Base-by-base conservation (phyloP, 2,888 invertebrate species). In the Chrysomela aeneicollis region DNA sequence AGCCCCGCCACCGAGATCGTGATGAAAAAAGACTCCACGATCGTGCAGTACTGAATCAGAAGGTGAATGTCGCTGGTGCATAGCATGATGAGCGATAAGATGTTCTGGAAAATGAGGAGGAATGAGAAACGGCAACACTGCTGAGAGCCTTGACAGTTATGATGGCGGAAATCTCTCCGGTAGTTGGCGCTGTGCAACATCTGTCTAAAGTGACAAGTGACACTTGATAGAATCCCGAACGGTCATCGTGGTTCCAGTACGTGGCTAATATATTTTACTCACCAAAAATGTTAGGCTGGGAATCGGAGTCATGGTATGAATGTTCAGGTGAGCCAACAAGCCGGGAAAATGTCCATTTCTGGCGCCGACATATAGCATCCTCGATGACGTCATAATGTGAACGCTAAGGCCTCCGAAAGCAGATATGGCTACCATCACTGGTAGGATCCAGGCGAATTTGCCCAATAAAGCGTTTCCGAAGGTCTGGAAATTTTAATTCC, bases 371-470 rank as follows among this genome's bases (percentile, higher is more conserved):
- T 94, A 95, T 76, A 94, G 91, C 90, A 95, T 92, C 69, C 94
- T 89, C 1, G 97, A 95, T 8, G 95, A 95, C 18, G 97, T 93
- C 93, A 98, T 96, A 55, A 98, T 94, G 78, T 96, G 96, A 59
- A 97, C 96, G 66, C 95, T 94, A 2, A 98, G 86, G 1, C 97
- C 96, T 63, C 97, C 97, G 78, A 97, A 89, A 1, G 95, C 93
- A 0, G 97, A 97, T 62, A 95, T 87, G 0, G 97, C 96, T 1
- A 98, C 97, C 85, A 97, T 89, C 4, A 94, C 82, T 0, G 97
- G 96, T 88, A 98, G 95, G 15, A 90, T 87, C 89, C 93, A 92
- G 8, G 89, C 85, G 75, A 92, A 85, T 68, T 85, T 84, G 5
- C 95, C 93, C 66, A 97, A 85, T 8, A 93, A 87, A 72, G 87